Percentiles rank a stretch among this genome's conserved stretches.
phyloP scores from a whole-genome alignment of 2,888 invertebrate genomes.

The Agonopterix subpropinquella region DNA sequence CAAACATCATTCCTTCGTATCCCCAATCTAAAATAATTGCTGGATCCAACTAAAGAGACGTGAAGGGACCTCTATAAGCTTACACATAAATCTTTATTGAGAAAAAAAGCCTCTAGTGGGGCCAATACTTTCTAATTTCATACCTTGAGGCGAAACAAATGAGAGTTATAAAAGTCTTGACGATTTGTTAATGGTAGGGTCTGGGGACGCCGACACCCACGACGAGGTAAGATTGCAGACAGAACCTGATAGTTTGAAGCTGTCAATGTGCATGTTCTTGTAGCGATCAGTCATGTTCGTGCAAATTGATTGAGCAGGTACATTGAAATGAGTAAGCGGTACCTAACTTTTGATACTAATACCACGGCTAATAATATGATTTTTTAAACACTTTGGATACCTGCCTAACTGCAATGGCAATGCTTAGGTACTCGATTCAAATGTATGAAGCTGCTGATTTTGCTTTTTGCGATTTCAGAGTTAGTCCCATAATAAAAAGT shows the following conservation, averaged over 20 bases:
- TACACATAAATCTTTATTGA: slow-evolving; percentile 61
- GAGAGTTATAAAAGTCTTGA: slow-evolving; percentile 51
- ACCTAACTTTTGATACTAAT: too few relatives aligned
- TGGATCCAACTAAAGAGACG: slow-evolving; percentile 27
- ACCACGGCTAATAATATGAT: too few relatives aligned
- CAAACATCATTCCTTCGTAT: slow-evolving; percentile 29
- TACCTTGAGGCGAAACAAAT: slow-evolving; percentile 59
- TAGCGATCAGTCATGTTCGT: not conserved
- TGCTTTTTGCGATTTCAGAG: too few relatives aligned
- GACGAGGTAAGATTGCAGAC: slow-evolving; percentile 8
- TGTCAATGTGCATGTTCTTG: not conserved
- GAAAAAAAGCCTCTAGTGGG: slow-evolving; percentile 33
- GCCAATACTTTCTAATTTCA: slow-evolving; percentile 67
- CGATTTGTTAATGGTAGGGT: slow-evolving; percentile 35
- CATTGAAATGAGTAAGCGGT: too few relatives aligned
- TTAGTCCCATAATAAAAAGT: too few relatives aligned
- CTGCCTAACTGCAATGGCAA: too few relatives aligned
- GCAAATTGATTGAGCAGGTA: too few relatives aligned
- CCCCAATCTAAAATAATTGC: slow-evolving; percentile 46
- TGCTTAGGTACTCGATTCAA: too few relatives aligned
- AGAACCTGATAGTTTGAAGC: slow-evolving; percentile 1
- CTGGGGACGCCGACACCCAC: slow-evolving; percentile 23
- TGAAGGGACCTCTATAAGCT: slow-evolving; percentile 33
- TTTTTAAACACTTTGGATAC: too few relatives aligned
- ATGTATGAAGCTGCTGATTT: too few relatives aligned